Percentiles rank a stretch among this genome's conserved stretches.
Conservation (phyloP, 2,888 invertebrate species). For the Lasioglossum vierecki region DNA sequence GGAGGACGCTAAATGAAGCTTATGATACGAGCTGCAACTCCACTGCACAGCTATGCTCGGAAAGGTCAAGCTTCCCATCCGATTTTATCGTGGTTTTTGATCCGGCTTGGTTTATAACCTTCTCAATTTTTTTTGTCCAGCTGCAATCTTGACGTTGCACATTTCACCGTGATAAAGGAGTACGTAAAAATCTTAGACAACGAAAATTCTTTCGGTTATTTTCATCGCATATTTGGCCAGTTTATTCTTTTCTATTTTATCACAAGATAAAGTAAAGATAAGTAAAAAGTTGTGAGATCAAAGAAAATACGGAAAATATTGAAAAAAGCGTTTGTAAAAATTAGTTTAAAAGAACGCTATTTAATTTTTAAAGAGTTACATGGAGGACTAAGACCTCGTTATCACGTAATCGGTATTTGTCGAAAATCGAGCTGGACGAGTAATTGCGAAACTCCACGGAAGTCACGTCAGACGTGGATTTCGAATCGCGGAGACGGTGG, state of each 20-base stretch:
- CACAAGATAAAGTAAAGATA: too few relatives aligned
- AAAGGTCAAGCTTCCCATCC: background rate
- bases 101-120: background rate
- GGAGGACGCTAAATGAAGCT: slow-evolving; percentile 9
- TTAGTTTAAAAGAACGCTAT: too few relatives aligned
- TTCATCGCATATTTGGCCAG: background rate
- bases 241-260: too few relatives aligned
- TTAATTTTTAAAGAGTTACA: too few relatives aligned
- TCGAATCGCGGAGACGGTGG: background rate
- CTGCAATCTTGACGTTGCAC: background rate
- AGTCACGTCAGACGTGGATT: background rate
- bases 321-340: too few relatives aligned
- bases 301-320: too few relatives aligned
- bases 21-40: background rate
- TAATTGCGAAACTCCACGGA: background rate
- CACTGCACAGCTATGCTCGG: background rate
- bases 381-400: background rate
- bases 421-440: background rate
- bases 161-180: background rate
- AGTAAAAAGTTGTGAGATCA: too few relatives aligned
- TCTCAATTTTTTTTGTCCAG: background rate
- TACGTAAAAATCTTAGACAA: background rate
- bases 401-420: background rate
- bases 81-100: background rate
- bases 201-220: background rate